phyloP scores from a whole-genome alignment of 2,113 vertebrate species.

The Barbus barbus region DNA sequence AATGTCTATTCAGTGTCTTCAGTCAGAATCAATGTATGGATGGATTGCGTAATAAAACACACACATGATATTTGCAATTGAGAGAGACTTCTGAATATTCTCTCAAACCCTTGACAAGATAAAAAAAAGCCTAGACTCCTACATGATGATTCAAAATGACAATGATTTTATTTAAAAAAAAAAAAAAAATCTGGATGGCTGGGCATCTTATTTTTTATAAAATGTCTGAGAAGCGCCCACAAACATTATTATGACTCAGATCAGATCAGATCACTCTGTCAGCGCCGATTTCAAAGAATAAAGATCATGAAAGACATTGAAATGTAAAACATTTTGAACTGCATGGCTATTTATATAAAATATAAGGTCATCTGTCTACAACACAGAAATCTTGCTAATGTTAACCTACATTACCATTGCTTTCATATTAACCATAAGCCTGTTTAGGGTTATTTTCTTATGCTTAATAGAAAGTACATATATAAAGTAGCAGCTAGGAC shows the following conservation, averaged over 20 bases:
- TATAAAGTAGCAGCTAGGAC: not conserved
- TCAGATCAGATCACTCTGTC: too few species aligned
- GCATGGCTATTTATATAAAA: not conserved
- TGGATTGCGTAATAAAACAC: not conserved
- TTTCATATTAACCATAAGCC: not conserved
- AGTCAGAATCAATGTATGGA: slow-evolving; percentile 8
- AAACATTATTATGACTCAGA: not conserved
- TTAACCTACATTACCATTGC: not conserved
- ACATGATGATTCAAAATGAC: not conserved
- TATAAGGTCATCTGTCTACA: not conserved
- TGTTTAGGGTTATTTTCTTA: not conserved
- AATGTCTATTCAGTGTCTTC: slow-evolving; percentile 16
- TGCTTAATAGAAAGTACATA: not conserved
- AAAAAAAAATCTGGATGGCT: not conserved
- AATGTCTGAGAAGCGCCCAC: not conserved
- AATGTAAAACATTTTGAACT: not conserved
- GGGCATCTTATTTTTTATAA: not conserved
- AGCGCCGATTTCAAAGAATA: too few species aligned
- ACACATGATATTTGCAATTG: not conserved
- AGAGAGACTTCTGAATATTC: not conserved
- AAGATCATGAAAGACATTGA: not conserved
- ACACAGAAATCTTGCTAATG: not conserved
- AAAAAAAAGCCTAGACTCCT: not conserved
- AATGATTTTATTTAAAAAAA: not conserved
- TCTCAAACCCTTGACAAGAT: not conserved